Evolutionary conservation across 1,140 invertebrate genomes (phyloP), one percentile per base, ranked within the genome.

Genomic region (Campodea augens): DNA sequence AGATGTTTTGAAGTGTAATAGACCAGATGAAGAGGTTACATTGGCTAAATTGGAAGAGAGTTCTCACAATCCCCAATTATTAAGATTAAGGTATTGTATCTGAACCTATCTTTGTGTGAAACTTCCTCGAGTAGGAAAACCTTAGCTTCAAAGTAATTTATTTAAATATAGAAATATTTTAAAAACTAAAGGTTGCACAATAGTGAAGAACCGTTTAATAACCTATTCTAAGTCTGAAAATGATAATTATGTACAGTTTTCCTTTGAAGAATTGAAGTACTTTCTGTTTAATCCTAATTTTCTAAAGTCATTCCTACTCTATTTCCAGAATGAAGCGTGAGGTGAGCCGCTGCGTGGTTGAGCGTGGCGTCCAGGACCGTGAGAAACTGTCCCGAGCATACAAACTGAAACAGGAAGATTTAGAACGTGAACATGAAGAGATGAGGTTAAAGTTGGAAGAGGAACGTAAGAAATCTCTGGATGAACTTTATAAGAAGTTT

Each of bases 361-460:
- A 82, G 52, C 77, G 79, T 47, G 84, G 82, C 23, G 83, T 88
- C 25, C 73, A 77, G 21, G 84, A 88, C 63, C 73, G 83, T 25
- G 75, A 77, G 27, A 73, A 78, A 44, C 63, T 87, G 41, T 75
- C 74, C 45, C 67, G 79, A 54, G 69, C 77, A 39, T 85, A 80
- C 53, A 74, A 83, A 41, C 75, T 74, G 51, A 77, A 78, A 36
- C 74, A 72, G 52, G 73, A 83, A 52, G 76, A 82, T 46, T 62
- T 87, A 3, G 73, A 76, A 56, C 77, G 75, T 51, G 70, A 81
- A 50, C 81, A 88, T 55, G 81, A 87, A 55, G 69, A 74, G 49
- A 78, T 89, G 40, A 70, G 70, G 46, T 69, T 69, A 48, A 71
- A 69, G 40, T 61, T 85, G 50, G 67, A 72, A 25, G 74, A 77